Base-by-base conservation (phyloP, 2,113 vertebrate species). In the Cyphomyrus discorhynchus region DNA sequence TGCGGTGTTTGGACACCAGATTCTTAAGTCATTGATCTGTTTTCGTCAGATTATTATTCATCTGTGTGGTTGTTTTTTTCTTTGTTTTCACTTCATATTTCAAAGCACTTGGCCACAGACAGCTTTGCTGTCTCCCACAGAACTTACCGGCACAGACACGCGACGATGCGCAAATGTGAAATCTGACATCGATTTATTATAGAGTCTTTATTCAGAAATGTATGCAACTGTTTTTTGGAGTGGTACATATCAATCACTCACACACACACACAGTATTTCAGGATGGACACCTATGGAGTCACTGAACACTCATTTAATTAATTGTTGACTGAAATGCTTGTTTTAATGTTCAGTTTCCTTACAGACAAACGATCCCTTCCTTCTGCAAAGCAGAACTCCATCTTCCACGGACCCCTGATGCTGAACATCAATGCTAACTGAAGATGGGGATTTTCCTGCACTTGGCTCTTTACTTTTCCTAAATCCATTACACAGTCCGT, bases 1-100 rank as follows among this genome's bases (percentile, higher is more conserved):
- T n/a, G 49, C 89, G 21, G 74, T 42, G 88, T 53, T 91, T 83
- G 53, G 87, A 53, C 83, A 89, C 82, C 62, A 45, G 82, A 88
- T 90, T 89, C 84, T 74, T 27, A 80, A 77, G 77, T 77, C 82
- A 88, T 90, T 86, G 35, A 80, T 91, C 50, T 49, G 46, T 45
- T 88, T 52, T 53, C 89, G 77, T 50, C 88, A 49, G 88, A 89
- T 82, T 47, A 31, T 70, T 31, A 70, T 70, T 31, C 27, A 70
- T 70, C 62, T 31, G 10, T 70, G 10, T 70, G n/a, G n/a, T 9
- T 70, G n/a, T 70, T 27, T 11, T 13, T 2, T 85, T 50, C 45
- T 86, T n/a, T 42, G 27, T 35, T 56, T 47, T 39, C 42, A 74
- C 70, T 42, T 70, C 13, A 49, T 53, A 21, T 19, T 31, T 31